These are phyloP conservation scores for Eupithecia pulchellata DNA, from an alignment of 2,888 invertebrate genomes.

Conservation along the genomic window DNA sequence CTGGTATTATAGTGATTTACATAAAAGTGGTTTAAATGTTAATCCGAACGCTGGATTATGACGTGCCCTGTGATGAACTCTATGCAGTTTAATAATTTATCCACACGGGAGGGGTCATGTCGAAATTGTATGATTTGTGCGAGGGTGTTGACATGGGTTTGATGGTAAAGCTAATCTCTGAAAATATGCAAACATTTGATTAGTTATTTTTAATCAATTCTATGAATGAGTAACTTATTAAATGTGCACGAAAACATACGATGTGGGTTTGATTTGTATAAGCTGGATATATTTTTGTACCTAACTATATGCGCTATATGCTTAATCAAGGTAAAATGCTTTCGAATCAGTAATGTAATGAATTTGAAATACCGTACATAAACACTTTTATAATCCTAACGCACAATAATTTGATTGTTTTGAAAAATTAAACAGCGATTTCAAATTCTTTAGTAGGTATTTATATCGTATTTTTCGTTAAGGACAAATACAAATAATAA, in stretches of 20 bases:
- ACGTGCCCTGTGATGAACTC: conserved; percentile 65
- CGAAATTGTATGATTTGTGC: conserved; percentile 23
- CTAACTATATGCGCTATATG: too few relatives aligned
- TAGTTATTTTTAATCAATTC: background rate
- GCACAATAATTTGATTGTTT: too few relatives aligned
- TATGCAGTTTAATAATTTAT: conserved; percentile 61
- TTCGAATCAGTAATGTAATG: too few relatives aligned
- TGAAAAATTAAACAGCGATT: too few relatives aligned
- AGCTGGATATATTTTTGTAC: too few relatives aligned
- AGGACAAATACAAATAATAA: too few relatives aligned
- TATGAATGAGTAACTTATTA: background rate
- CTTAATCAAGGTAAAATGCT: too few relatives aligned
- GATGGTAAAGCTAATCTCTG: conserved; percentile 11
- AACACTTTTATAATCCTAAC: too few relatives aligned
- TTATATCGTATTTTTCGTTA: too few relatives aligned
- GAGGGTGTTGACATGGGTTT: conserved; percentile 32
- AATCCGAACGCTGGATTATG: conserved; percentile 75
- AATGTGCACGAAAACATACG: background rate
- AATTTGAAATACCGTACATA: too few relatives aligned
- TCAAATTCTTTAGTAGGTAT: too few relatives aligned
- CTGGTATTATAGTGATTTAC: conserved; percentile 72
- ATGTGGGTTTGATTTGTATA: background rate
- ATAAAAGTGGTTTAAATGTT: conserved; percentile 85
- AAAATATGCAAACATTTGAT: conserved; percentile 41
- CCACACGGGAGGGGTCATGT: conserved; percentile 27